These are phyloP conservation scores for Cathartes aura DNA, from an alignment of 2,113 vertebrate genomes.

Conservation along the genomic window DNA sequence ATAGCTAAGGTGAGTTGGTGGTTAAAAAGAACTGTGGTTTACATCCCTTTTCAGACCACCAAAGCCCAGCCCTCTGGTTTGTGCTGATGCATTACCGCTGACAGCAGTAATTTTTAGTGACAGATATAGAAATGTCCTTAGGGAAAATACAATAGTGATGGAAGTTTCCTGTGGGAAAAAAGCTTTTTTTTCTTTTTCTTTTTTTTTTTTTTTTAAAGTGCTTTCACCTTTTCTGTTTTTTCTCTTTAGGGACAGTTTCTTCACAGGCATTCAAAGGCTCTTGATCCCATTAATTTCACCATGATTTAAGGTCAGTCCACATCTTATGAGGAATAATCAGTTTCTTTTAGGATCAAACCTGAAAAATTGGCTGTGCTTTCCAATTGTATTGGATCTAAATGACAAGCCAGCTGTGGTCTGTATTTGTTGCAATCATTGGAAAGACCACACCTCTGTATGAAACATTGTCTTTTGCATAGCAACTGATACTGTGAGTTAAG, in stretches of 20 bases:
- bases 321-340: not conserved
- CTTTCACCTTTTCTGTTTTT: slow-evolving; percentile 15
- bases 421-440: not conserved
- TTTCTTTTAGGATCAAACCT: not conserved
- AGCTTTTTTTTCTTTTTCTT: not conserved
- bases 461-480: slow-evolving; percentile 47
- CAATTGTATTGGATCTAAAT: not conserved
- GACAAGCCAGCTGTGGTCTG: not conserved
- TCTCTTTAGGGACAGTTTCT: not conserved
- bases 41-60: slow-evolving; percentile 46
- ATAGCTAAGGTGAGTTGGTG: not conserved
- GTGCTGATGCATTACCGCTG: slow-evolving; percentile 46
- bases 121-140: slow-evolving; percentile 72
- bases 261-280: not conserved
- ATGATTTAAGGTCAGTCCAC: not conserved
- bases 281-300: not conserved
- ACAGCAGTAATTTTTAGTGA: slow-evolving; percentile 72
- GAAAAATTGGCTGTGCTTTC: not conserved
- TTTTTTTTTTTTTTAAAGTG: not conserved
- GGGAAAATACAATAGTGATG: slow-evolving; percentile 58
- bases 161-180: slow-evolving; percentile 74
- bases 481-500: slow-evolving; percentile 62
- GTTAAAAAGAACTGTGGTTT: slow-evolving; percentile 10
- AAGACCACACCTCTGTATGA: slow-evolving; percentile 50
- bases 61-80: slow-evolving; percentile 21